Evolutionary conservation across 2,113 vertebrate species (phyloP).

Genomic region (Colaptes auratus): DNA sequence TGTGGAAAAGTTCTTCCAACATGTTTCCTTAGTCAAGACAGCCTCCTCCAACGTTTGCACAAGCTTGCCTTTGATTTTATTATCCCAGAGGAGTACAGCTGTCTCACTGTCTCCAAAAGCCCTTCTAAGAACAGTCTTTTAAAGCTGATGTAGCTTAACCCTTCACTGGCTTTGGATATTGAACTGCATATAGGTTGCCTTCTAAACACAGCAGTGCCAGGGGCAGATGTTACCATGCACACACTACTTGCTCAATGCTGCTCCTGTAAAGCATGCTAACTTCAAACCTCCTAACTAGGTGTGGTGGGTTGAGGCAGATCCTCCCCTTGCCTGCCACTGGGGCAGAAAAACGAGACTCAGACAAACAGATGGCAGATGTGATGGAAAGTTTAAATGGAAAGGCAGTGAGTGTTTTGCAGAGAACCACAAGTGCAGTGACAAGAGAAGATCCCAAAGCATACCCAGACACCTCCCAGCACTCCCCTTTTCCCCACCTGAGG

Average conservation of each 20-base stretch:
- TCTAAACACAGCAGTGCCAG: neutral
- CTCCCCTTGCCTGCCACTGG: too few relatives aligned
- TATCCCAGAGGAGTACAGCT: neutral
- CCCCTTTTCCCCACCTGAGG: too few relatives aligned
- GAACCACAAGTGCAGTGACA: too few relatives aligned
- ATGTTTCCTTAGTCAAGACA: neutral
- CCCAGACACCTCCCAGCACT: too few relatives aligned
- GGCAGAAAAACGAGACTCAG: too few relatives aligned
- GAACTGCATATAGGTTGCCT: neutral
- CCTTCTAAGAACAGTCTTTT: neutral
- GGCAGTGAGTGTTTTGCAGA: too few relatives aligned
- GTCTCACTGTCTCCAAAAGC: neutral
- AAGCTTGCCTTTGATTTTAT: neutral
- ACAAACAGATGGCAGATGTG: too few relatives aligned
- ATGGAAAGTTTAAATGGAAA: too few relatives aligned
- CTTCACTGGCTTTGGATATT: neutral
- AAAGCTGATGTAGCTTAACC: neutral
- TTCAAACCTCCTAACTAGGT: neutral
- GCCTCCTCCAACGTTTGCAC: neutral
- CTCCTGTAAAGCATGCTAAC: neutral
- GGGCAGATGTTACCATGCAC: neutral
- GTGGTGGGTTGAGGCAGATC: too few relatives aligned
- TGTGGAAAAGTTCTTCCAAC: neutral
- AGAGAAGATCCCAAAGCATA: too few relatives aligned
- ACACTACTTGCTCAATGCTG: neutral